Percentiles rank a stretch among this genome's conserved stretches.
These are phyloP conservation scores for Agapornis roseicollis DNA, from an alignment of 2,113 vertebrate species.

Conservation along the genomic window DNA sequence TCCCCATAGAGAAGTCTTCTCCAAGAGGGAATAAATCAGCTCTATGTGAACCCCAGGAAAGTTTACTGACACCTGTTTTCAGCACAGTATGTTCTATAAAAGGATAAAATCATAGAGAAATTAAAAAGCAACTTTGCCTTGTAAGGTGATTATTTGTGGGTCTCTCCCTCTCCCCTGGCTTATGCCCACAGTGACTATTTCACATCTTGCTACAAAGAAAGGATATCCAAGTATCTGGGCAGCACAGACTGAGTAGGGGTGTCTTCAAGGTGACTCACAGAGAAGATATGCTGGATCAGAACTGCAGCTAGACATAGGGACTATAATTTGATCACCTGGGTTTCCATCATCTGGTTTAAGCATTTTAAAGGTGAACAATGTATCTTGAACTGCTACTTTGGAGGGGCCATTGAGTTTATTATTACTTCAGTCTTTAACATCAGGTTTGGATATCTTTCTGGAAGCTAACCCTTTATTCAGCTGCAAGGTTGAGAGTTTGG, in stretches of 20 bases:
- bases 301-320: background rate
- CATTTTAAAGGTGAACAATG: background rate
- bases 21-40: background rate
- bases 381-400: background rate
- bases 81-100: background rate
- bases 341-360: background rate
- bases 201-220: background rate
- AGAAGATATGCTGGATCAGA: background rate
- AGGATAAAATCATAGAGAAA: background rate
- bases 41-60: background rate
- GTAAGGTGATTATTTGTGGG: background rate
- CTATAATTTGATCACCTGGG: background rate
- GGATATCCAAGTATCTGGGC: background rate
- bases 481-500: background rate
- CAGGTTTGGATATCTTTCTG: background rate
- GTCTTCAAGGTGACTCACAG: fast-evolving
- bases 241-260: background rate
- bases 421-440: background rate
- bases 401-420: background rate
- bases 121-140: background rate
- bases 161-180: background rate
- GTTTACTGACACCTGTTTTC: background rate
- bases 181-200: background rate
- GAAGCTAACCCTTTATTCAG: background rate
- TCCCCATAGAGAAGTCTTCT: background rate